Evolutionary conservation across 2,888 invertebrate genomes (phyloP).

Genomic region (Cremastinae sp.): DNA sequence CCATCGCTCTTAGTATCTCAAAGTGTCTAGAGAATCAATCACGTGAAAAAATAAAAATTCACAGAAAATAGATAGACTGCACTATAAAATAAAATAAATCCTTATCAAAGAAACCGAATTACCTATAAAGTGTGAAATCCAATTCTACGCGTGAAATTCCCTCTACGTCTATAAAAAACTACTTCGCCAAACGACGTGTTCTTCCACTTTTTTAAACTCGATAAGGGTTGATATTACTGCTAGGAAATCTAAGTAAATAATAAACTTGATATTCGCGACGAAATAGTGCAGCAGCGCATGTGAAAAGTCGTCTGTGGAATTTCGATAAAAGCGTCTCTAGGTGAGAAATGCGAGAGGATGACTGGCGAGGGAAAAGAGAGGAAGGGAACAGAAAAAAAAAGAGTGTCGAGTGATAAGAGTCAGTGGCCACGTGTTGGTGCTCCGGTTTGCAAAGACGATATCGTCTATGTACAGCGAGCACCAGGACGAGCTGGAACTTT

Average conservation of each 20-base stretch:
- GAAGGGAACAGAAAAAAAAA: no score
- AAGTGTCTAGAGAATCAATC: no score
- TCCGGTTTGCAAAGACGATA: constrained; percentile 18
- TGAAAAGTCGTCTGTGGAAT: constrained; percentile 23
- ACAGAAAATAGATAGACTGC: no score
- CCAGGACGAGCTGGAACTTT: constrained; percentile 18
- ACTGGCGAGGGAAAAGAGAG: no score
- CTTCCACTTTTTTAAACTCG: neutral
- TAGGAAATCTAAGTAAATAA: constrained; percentile 23
- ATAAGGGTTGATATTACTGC: constrained; percentile 28
- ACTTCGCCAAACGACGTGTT: neutral
- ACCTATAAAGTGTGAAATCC: neutral
- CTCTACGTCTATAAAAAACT: neutral
- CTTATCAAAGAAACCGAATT: neutral
- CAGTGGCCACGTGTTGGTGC: constrained; percentile 9
- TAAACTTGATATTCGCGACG: neutral
- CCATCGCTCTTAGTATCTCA: no score
- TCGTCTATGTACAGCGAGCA: constrained; percentile 13
- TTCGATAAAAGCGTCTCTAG: constrained; percentile 48
- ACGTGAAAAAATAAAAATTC: neutral
- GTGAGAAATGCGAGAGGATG: neutral
- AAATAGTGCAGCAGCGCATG: neutral
- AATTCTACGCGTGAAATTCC: no score
- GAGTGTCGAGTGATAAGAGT: constrained; percentile 20
- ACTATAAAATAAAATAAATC: no score